Evolutionary conservation across 2,797 vertebrate genomes (phyloP).

Genomic region (Avahi laniger): DNA sequence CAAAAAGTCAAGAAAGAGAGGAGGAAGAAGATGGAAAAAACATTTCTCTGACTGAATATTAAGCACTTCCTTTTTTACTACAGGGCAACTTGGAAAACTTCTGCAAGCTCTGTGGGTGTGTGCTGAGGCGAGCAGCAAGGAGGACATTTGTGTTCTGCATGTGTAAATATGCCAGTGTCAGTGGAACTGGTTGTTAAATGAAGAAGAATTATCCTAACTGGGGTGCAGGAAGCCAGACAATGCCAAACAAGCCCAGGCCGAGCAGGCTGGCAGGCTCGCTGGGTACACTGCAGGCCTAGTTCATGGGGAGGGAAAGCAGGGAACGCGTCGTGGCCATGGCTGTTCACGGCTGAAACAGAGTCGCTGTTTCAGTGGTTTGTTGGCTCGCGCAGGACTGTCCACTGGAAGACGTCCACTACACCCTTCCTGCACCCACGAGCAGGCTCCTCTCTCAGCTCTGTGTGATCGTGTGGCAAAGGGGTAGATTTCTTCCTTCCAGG

Average conservation of each 20-base stretch:
- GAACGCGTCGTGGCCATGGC: rapidly evolving
- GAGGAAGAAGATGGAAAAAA: slow-evolving; percentile 29
- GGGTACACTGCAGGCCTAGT: background rate
- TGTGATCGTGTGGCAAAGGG: background rate
- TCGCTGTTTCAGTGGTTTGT: rapidly evolving
- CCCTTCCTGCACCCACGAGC: background rate
- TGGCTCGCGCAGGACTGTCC: background rate
- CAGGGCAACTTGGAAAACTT: slow-evolving; percentile 69
- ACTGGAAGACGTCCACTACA: background rate
- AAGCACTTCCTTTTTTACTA: slow-evolving; percentile 60
- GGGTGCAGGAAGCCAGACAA: slow-evolving; percentile 66
- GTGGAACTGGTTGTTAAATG: slow-evolving; percentile 71
- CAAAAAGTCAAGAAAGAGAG: slow-evolving; percentile 48
- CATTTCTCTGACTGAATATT: slow-evolving; percentile 72
- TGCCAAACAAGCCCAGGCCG: slow-evolving; percentile 64
- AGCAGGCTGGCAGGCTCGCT: slow-evolving; percentile 53
- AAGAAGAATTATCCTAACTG: slow-evolving; percentile 77
- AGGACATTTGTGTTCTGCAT: slow-evolving; percentile 70
- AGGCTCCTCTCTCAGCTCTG: background rate
- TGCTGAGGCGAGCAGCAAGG: slow-evolving; percentile 56
- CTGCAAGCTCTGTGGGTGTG: slow-evolving; percentile 67
- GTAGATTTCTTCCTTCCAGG: background rate
- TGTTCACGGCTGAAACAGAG: background rate
- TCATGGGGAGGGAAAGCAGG: background rate
- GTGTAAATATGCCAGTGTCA: slow-evolving; percentile 69